Base-by-base conservation (phyloP, 37 sponge, comb jelly and placozoan species). In the Geodia barretti region DNA sequence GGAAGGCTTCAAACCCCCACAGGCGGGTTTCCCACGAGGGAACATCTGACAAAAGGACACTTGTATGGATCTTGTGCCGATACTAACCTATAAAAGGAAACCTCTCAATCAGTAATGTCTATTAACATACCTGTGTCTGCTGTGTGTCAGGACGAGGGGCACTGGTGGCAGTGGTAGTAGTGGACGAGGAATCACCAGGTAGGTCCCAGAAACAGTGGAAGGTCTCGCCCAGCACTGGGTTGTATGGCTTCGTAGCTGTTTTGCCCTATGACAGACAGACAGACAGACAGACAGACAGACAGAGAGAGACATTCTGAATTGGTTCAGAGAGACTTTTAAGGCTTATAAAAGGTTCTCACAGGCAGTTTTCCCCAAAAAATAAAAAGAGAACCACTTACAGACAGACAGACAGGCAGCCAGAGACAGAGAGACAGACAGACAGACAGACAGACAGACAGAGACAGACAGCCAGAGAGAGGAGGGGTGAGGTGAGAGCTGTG, bases 161-260 rank as follows among this genome's bases (percentile, higher is more conserved):
- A n/a, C n/a, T n/a, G 54, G 54, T 47, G 7, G 54, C 54, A 47
- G 54, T 47, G 14, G 31, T 65, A 9, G n/a, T n/a, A n/a, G n/a
- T n/a, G n/a, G n/a, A n/a, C n/a, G n/a, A n/a, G n/a, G n/a, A n/a
- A 8, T 5, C 72, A 37, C 68, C 78, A 20, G 87, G 88, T 20
- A 90, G 38, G 47, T 94, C 91, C 69, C 79, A 87, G 64, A 80
- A 90, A 42, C 95, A 94, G 41, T 64, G 77, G 79, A 94, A 94
- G 0, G 29, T 29, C 64, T 94, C 95, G 1, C 95, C 95, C 17
- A 94, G 85, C 1, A 94, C 68, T 20, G 95, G 95, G 54, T 94
- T 94, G 70, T 94, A 94, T 1, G 95, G 95, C 67, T 94, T 94
- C 72, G 90, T 94, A 2, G 85, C 90, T 0, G 78, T 71, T 25